Base-by-base conservation (phyloP, 1,140 invertebrate genomes). In the Mamestra configurata region DNA sequence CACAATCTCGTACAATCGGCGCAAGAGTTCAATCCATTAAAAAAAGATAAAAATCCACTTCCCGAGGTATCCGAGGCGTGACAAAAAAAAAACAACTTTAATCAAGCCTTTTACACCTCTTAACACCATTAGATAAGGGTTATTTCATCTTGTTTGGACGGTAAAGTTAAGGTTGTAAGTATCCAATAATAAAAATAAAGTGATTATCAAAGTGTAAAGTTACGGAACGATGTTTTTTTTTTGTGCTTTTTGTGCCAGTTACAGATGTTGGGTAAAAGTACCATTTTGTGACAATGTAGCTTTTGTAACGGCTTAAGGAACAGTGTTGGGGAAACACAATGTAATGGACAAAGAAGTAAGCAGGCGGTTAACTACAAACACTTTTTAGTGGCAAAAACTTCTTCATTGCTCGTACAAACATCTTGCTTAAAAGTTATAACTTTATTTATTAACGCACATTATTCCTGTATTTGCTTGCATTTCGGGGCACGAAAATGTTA, bases 1-100 rank as follows among this genome's bases (percentile, higher is more conserved):
- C 46, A 73, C 59, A 72, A 79, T 72, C 78, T 66, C 20, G 53
- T 57, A 40, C 57, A 79, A 79, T 72, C 68, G 68, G 55, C 53
- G 68, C 78, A 57, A 53, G 64, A 68, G 37, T 68, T 35, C 64
- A n/a, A 68, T 68, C 6, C 64, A 49, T 68, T 68, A 68, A 46
- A 68, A 68, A 46, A 68, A 68, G 40, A 46, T 46, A 46, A 49
- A 68, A 46, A 0, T n/a, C 11, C 8, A 68, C 64, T 68, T 68
- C 64, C 64, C 64, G 64, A 6, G 20, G 18, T n/a, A 40, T 40
- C 35, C 24, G 20, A 68, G 22, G 40, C 64, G 64, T 68, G 64
- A 68, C 64, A 46, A 6, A 3, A 46, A 68, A 1, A 24, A 68
- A 68, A 68, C 64, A 18, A 64, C 40, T 27, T 24, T 40, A 24